Evolutionary conservation across 2,888 invertebrate genomes (phyloP).

Genomic region (Mactromeris polynyma): DNA sequence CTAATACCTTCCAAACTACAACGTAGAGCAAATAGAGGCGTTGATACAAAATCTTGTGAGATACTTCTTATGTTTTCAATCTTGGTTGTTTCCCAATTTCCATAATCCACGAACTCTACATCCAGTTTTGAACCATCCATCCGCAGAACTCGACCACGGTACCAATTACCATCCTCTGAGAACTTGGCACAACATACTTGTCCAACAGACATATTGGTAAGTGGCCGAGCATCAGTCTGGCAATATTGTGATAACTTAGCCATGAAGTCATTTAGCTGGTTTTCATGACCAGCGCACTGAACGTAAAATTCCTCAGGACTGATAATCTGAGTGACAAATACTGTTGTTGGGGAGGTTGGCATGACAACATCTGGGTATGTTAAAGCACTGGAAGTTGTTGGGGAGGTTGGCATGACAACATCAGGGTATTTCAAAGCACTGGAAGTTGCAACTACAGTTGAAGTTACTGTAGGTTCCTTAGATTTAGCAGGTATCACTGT

Average conservation of each 20-base stretch:
- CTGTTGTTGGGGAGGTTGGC: slow-evolving; percentile 32
- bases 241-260: slow-evolving; percentile 58
- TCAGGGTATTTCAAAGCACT: background rate
- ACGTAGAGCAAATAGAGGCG: slow-evolving; percentile 78
- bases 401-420: background rate
- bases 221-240: slow-evolving; percentile 15
- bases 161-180: slow-evolving; percentile 80
- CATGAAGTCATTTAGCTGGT: slow-evolving; percentile 66
- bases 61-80: slow-evolving; percentile 73
- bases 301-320: slow-evolving; percentile 79
- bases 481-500: background rate
- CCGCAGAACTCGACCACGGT: slow-evolving; percentile 75
- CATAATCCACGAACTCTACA: slow-evolving; percentile 85
- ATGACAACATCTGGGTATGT: slow-evolving; percentile 12
- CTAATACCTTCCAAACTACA: slow-evolving; percentile 77
- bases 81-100: slow-evolving; percentile 81
- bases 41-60: slow-evolving; percentile 70
- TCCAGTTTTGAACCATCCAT: slow-evolving; percentile 49
- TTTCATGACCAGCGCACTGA: slow-evolving; percentile 69
- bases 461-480: background rate
- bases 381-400: background rate
- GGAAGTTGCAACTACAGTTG: background rate
- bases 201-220: slow-evolving; percentile 53
- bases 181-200: slow-evolving; percentile 77
- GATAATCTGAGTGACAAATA: slow-evolving; percentile 75